Percentiles rank a stretch among this genome's conserved stretches.
phyloP scores from a whole-genome alignment of 2,797 vertebrate genomes.

The Enteromius fasciolatus region DNA sequence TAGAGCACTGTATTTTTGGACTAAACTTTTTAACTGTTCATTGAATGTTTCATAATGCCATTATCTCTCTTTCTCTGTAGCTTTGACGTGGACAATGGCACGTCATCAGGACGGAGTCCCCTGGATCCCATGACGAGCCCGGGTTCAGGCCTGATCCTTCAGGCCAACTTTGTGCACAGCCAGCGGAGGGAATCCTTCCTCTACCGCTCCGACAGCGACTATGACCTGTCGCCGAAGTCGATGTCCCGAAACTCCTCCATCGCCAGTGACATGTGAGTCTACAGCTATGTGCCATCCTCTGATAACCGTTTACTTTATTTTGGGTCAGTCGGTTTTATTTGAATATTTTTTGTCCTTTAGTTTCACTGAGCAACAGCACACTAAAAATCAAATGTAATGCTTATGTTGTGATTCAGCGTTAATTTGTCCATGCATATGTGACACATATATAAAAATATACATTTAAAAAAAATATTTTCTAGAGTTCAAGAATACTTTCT shows the following conservation, averaged over 20 bases:
- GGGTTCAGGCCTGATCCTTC: slow-evolving; percentile 88
- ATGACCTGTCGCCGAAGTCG: slow-evolving; percentile 89
- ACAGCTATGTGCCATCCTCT: not conserved
- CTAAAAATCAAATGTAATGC: not conserved
- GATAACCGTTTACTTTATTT: not conserved
- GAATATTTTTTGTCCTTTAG: not conserved
- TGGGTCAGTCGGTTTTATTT: not conserved
- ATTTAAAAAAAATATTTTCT: not conserved
- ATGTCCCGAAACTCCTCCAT: slow-evolving; percentile 91
- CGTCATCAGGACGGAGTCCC: slow-evolving; percentile 85
- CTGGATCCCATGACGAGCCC: slow-evolving; percentile 89
- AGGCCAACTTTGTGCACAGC: slow-evolving; percentile 89
- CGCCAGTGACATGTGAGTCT: slow-evolving; percentile 88
- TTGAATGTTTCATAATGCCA: not conserved
- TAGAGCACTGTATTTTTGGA: not conserved
- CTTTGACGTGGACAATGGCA: slow-evolving; percentile 90
- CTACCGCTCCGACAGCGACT: slow-evolving; percentile 89
- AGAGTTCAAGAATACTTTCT: not conserved
- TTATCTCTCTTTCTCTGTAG: slow-evolving; percentile 63
- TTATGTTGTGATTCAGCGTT: not conserved
- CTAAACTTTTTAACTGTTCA: not conserved
- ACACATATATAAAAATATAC: not conserved
- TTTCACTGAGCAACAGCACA: not conserved
- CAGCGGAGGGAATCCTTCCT: slow-evolving; percentile 89
- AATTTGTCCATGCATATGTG: not conserved